Percentiles rank a stretch among this genome's conserved stretches.
Conservation (phyloP, 2,113 vertebrate genomes). For the Amazona vittata region DNA sequence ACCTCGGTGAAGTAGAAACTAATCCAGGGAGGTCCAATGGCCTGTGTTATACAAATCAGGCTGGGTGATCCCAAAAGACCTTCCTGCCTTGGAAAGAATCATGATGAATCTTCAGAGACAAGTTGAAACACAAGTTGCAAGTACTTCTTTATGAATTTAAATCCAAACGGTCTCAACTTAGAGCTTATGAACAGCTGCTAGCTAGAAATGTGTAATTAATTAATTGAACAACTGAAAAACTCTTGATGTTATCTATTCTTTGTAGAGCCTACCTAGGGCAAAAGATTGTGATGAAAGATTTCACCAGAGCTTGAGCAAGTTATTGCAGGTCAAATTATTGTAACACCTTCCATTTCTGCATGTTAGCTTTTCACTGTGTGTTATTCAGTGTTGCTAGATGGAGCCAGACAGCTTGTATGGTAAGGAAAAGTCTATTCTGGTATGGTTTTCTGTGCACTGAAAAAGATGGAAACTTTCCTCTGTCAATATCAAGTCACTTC, state of each 20-base stretch:
- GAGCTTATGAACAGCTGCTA: not conserved
- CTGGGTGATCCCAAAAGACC: not conserved
- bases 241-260: slow-evolving; percentile 21
- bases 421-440: not conserved
- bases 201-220: not conserved
- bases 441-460: not conserved
- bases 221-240: not conserved
- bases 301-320: not conserved
- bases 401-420: not conserved
- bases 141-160: not conserved
- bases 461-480: not conserved
- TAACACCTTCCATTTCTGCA: not conserved
- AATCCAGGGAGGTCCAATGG: not conserved
- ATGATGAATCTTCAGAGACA: not conserved
- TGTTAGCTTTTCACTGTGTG: not conserved
- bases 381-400: not conserved
- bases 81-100: not conserved
- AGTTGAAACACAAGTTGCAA: not conserved
- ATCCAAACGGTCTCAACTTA: not conserved
- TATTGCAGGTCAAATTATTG: not conserved
- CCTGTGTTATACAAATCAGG: not conserved
- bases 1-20: not conserved
- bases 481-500: not conserved
- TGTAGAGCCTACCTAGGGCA: not conserved
- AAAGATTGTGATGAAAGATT: not conserved